Percentiles rank a stretch among this genome's conserved stretches.
phyloP scores from a whole-genome alignment of 2,113 vertebrate species.

The Okapia johnstoni region DNA sequence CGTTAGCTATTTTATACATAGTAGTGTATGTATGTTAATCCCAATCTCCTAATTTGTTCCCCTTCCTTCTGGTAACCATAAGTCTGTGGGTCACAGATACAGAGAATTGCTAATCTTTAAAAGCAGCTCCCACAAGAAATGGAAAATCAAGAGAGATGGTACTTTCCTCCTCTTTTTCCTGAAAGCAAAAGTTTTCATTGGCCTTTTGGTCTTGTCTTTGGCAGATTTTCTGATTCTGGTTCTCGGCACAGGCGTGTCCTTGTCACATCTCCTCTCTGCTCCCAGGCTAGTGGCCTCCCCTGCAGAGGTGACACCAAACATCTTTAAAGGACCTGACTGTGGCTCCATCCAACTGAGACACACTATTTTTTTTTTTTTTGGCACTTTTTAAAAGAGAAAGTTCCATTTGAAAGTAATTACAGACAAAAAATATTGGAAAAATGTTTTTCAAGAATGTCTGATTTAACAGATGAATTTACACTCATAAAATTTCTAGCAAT shows the following conservation, averaged over 20 bases:
- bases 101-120: not conserved
- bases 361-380: not conserved
- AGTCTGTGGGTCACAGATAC: not conserved
- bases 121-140: not conserved
- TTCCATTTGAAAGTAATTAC: not conserved
- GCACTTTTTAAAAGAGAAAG: not conserved
- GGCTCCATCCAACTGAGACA: not conserved
- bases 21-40: not conserved
- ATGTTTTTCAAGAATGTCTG: not conserved
- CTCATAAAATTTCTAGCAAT: not conserved
- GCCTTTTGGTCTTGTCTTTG: not conserved
- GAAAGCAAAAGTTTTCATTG: not conserved
- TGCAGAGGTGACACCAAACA: too few relatives aligned
- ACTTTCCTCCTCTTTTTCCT: not conserved
- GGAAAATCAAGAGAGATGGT: not conserved
- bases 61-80: not conserved
- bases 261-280: not conserved
- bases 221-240: not conserved
- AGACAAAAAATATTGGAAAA: not conserved
- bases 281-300: not conserved
- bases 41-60: not conserved
- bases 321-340: not conserved
- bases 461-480: not conserved
- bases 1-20: not conserved
- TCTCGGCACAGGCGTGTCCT: not conserved